Base-by-base conservation (phyloP, 2,113 vertebrate genomes). In the Sisor rabdophorus region DNA sequence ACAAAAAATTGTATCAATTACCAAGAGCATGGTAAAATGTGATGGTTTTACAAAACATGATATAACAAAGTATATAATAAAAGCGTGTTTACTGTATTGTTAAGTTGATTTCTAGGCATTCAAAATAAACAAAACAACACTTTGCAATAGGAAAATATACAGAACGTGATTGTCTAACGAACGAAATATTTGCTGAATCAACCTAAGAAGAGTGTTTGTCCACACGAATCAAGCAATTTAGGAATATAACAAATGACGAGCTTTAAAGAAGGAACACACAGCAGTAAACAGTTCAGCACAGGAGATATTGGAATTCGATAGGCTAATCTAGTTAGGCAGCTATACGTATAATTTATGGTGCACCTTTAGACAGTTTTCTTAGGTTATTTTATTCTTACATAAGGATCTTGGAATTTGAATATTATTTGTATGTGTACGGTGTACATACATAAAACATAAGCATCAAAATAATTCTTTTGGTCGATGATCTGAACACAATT, bases 281-380 rank as follows among this genome's bases (percentile, higher is more conserved):
- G 4, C 75, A 71, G 44, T 53, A 61, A 44, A 30, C 20, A n/a
- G 26, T 58, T 67, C 30, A 40, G 28, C 58, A 48, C n/a, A 52
- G 32, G 2, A 7, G 47, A 5, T 56, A 77, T 40, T 71, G 67
- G 76, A 71, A 77, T 77, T 77, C 76, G 67, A 77, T 77, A 61
- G n/a, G 2, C 28, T 77, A 77, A 71, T 71, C 53, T 40, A 40
- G 60, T 77, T 77, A 61, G 36, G 55, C 12, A 53, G 30, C 67
- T 24, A 71, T 77, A 26, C 47, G 15, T 53, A 52, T 61, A 52
- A 40, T 71, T 24, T n/a, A 60, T 71, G 15, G 6, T 30, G 9
- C 28, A 52, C 12, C 22, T 77, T 32, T 60, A 53, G 70, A 15
- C 28, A 24, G 28, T 52, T 71, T 69, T 36, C 6, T 28, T 32